Percentiles rank a stretch among this genome's conserved stretches.
These are phyloP conservation scores for Grammomys surdaster DNA, from an alignment of 2,113 vertebrate genomes.

Conservation along the genomic window DNA sequence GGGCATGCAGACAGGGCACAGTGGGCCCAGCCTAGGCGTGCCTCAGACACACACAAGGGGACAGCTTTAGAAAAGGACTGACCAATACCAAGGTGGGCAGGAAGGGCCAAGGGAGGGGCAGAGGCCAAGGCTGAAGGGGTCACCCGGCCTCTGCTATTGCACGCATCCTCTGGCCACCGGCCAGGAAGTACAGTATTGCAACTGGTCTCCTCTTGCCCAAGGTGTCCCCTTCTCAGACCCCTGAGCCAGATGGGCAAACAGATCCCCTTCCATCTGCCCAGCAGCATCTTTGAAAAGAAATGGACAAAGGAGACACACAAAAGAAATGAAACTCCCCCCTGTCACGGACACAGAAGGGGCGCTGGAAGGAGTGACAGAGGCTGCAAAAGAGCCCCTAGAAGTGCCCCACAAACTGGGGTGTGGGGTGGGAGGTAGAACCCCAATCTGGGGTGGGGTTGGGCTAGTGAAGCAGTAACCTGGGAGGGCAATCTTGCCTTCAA, in stretches of 20 bases:
- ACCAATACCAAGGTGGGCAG: slow-evolving; percentile 47
- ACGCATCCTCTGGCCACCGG: slow-evolving; percentile 66
- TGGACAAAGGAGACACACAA: slow-evolving; percentile 54
- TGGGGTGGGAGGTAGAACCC: slow-evolving; percentile 78
- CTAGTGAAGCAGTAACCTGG: slow-evolving; percentile 46
- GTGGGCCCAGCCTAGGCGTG: slow-evolving; percentile 78
- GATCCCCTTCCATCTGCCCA: slow-evolving; percentile 53
- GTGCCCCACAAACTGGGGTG: slow-evolving; percentile 53
- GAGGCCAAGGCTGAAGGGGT: slow-evolving; percentile 79
- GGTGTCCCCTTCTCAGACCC: slow-evolving; percentile 74
- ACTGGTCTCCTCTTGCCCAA: slow-evolving; percentile 69
- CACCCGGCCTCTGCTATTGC: slow-evolving; percentile 80
- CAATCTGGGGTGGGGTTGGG: slow-evolving; percentile 66
- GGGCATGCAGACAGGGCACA: slow-evolving; percentile 82
- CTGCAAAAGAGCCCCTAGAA: slow-evolving; percentile 58
- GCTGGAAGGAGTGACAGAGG: background rate
- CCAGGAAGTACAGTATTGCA: slow-evolving; percentile 81
- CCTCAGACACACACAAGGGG: slow-evolving; percentile 81
- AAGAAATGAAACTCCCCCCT: slow-evolving; percentile 34
- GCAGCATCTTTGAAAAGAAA: slow-evolving; percentile 78
- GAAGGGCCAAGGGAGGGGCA: slow-evolving; percentile 63
- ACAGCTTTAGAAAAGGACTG: slow-evolving; percentile 72
- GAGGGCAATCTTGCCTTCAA: slow-evolving; percentile 1
- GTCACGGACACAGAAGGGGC: slow-evolving; percentile 20
- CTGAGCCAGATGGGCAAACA: slow-evolving; percentile 68